A percentile compares a stretch with the other conserved stretches of the same genome.
Conservation (phyloP, 2,797 vertebrate genomes). For the Gymnoscopelus microlampas region DNA sequence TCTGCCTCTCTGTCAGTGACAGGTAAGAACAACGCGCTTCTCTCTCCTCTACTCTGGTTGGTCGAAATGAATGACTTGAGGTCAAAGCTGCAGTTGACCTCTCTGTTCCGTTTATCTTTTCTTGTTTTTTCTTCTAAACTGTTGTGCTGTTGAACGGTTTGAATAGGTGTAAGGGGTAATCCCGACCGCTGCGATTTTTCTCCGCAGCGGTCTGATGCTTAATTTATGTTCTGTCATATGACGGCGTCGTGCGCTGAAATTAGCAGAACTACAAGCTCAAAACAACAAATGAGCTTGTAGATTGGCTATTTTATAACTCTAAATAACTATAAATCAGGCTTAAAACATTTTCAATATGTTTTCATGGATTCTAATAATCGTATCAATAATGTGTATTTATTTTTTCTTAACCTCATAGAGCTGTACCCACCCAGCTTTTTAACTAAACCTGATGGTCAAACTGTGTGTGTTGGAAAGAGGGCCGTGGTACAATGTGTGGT, state of each 20-base stretch:
- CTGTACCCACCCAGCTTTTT: conserved; percentile 87
- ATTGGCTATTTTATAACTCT: too few relatives aligned
- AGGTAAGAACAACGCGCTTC: conserved; percentile 81
- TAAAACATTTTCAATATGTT: too few relatives aligned
- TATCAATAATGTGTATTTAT: conserved; percentile 62
- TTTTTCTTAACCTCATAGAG: conserved; percentile 77
- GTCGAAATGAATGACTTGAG: not conserved
- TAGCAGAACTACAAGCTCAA: too few relatives aligned
- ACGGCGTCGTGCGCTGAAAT: too few relatives aligned
- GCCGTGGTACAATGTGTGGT: conserved; percentile 87
- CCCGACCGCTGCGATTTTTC: too few relatives aligned
- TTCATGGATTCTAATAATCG: conserved; percentile 7
- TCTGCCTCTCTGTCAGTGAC: conserved; percentile 88
- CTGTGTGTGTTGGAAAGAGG: conserved; percentile 88
- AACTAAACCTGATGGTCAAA: conserved; percentile 88
- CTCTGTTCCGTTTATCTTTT: conserved; percentile 11
- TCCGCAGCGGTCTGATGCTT: too few relatives aligned
- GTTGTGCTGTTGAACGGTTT: too few relatives aligned
- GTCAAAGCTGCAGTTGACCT: not conserved
- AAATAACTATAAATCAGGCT: too few relatives aligned
- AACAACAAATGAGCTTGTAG: too few relatives aligned
- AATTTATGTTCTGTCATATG: too few relatives aligned
- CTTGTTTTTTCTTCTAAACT: not conserved
- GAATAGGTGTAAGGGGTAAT: too few relatives aligned
- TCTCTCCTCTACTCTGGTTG: conserved; percentile 18